Evolutionary conservation across 2,113 vertebrate genomes (phyloP).

Genomic region (Oryzias javanicus): DNA sequence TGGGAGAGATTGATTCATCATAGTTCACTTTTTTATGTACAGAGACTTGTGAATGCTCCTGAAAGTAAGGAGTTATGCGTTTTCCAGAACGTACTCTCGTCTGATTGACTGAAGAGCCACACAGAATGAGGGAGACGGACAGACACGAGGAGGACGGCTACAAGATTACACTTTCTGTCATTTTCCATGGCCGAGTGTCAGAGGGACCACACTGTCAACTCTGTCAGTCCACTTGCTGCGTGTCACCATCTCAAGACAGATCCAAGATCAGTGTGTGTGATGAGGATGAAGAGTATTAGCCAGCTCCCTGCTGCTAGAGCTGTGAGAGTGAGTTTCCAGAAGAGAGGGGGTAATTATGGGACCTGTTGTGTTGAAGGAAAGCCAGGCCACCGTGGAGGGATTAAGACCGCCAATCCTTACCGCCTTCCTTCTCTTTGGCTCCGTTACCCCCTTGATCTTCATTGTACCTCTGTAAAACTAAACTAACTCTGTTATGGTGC

Average conservation of each 20-base stretch:
- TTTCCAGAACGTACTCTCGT: constrained; percentile 43
- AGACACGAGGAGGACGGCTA: constrained; percentile 46
- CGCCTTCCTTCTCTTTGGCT: constrained; percentile 26
- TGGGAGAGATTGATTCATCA: neutral
- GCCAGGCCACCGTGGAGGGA: constrained; percentile 90
- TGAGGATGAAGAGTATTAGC: constrained; percentile 91
- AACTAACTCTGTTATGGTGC: constrained; percentile 6
- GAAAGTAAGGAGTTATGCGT: neutral
- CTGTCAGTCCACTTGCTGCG: constrained; percentile 57
- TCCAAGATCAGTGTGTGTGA: constrained; percentile 53
- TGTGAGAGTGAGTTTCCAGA: constrained; percentile 84
- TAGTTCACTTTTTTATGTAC: too few relatives aligned
- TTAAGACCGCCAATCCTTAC: constrained; percentile 82
- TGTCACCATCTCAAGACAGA: constrained; percentile 56
- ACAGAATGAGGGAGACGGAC: constrained; percentile 33
- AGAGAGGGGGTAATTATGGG: constrained; percentile 91
- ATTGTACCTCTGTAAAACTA: constrained; percentile 5
- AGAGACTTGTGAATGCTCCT: too few relatives aligned
- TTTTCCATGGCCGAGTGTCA: constrained; percentile 48
- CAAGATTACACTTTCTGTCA: constrained; percentile 47
- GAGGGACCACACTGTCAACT: constrained; percentile 48
- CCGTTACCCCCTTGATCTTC: constrained; percentile 14
- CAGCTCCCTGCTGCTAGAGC: constrained; percentile 88
- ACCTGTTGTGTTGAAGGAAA: constrained; percentile 89
- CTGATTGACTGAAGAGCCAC: constrained; percentile 48